A percentile compares a stretch with the other conserved stretches of the same genome.
These are phyloP conservation scores for Papilio polyxenes DNA, from an alignment of 1,140 invertebrate species.

Conservation along the genomic window DNA sequence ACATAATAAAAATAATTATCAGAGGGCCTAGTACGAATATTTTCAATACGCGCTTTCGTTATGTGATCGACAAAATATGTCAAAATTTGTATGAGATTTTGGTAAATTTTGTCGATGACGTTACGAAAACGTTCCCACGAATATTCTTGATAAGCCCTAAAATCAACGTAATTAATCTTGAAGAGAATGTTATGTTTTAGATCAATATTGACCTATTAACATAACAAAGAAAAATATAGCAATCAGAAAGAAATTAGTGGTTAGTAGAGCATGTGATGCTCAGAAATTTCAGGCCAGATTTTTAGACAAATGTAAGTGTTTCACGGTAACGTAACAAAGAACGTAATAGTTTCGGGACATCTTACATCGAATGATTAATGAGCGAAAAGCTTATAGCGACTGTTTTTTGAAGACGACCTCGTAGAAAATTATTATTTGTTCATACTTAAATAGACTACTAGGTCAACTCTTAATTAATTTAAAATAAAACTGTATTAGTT, in stretches of 20 bases:
- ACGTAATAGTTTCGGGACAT: constrained; percentile 67
- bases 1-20: no score
- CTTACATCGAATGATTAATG: constrained; percentile 70
- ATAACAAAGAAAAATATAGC: constrained; percentile 43
- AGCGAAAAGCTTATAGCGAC: constrained; percentile 60
- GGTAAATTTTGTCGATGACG: no score
- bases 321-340: constrained; percentile 52
- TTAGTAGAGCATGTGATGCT: constrained; percentile 40
- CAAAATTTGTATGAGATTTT: no score
- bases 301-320: constrained; percentile 55
- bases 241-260: constrained; percentile 59
- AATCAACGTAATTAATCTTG: not conserved
- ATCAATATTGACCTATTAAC: constrained; percentile 28
- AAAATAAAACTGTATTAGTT: not conserved
- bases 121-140: no score
- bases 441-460: constrained; percentile 48
- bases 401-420: constrained; percentile 61
- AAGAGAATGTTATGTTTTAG: not conserved
- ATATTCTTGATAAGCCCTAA: no score
- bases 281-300: constrained; percentile 46
- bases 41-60: no score
- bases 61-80: no score
- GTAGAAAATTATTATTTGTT: constrained; percentile 56
- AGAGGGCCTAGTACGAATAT: no score
- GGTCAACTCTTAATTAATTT: constrained; percentile 1